These are phyloP conservation scores for Mactromeris polynyma DNA, from an alignment of 2,888 invertebrate species.

Conservation along the genomic window DNA sequence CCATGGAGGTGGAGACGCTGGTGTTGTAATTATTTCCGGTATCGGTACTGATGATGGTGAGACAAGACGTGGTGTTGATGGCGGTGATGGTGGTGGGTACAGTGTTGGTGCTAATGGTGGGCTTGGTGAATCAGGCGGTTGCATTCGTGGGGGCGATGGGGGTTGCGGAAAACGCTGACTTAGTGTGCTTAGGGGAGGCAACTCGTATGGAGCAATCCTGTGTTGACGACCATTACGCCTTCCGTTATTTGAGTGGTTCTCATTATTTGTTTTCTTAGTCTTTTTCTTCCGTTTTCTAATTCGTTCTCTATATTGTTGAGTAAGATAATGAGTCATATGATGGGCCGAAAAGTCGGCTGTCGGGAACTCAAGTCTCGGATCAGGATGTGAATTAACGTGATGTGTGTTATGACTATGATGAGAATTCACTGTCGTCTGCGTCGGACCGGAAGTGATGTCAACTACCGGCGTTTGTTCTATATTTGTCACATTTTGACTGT, in stretches of 20 bases:
- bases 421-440: constrained; percentile 6
- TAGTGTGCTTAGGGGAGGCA: constrained; percentile 23
- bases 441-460: constrained; percentile 1
- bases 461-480: constrained; percentile 30
- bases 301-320: constrained; percentile 43
- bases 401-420: constrained; percentile 6
- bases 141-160: not conserved
- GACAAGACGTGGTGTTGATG: not conserved
- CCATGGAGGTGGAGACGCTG: constrained; percentile 17
- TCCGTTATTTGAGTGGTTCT: not conserved
- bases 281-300: constrained; percentile 37
- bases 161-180: not conserved
- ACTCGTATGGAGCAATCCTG: constrained; percentile 19
- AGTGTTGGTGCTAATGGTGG: constrained; percentile 25
- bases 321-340: constrained; percentile 37
- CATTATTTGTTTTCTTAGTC: constrained; percentile 25
- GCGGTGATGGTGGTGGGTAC: not conserved
- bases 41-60: constrained; percentile 7
- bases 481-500: not conserved
- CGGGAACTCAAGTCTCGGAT: constrained; percentile 30
- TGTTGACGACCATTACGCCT: not conserved
- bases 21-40: constrained; percentile 9
- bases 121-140: not conserved
- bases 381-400: constrained; percentile 8
- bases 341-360: constrained; percentile 22